Base-by-base conservation (phyloP, 2,888 invertebrate genomes). In the Bursaphelenchus okinawaensis region DNA sequence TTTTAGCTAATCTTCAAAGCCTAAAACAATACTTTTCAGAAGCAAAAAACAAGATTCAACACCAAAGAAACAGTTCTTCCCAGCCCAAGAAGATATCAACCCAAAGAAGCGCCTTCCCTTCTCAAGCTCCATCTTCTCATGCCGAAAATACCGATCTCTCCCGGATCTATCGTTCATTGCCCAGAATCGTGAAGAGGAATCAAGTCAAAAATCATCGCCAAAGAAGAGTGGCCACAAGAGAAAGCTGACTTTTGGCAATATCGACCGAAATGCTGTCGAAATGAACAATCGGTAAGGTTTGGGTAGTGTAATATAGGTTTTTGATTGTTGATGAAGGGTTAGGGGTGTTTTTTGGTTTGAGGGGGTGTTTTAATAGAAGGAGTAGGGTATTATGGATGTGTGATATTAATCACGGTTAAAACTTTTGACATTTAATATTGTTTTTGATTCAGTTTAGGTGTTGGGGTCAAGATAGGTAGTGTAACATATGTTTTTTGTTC, bases 131-230 rank as follows among this genome's bases (percentile, higher is more conserved):
- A 75, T 76, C 66, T 77, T 70, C 63, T 70, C 70, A 1, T 65
- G 73, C 57, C 69, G 80, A 50, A 65, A 67, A n/a, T 70, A 79
- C 63, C 68, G 79, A 6, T 79, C 79, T 7, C 68, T 80, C 24
- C 80, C 80, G 12, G 75, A 80, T 69, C 71, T 80, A 12, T 72
- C 78, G 1, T 63, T 71, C 9, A 16, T 62, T 27, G 62, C 23
- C 24, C 55, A 56, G 22, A 54, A 12, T 6, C 26, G 27, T 19
- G 60, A 60, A 7, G 7, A 50, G 4, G 64, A 20, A 9, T 2
- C 6, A 3, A 64, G 64, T 19, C 60, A 9, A 20, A 22, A 29
- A 23, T 12, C 8, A 16, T 4, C 22, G 19, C 19, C 50, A 1
- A 22, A 61, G 50, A 54, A 29, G 55, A 16, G 16, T 3, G 55